These are phyloP conservation scores for Aplysina aerophoba DNA, from an alignment of 37 sponge, comb jelly and placozoan species.

Conservation along the genomic window DNA sequence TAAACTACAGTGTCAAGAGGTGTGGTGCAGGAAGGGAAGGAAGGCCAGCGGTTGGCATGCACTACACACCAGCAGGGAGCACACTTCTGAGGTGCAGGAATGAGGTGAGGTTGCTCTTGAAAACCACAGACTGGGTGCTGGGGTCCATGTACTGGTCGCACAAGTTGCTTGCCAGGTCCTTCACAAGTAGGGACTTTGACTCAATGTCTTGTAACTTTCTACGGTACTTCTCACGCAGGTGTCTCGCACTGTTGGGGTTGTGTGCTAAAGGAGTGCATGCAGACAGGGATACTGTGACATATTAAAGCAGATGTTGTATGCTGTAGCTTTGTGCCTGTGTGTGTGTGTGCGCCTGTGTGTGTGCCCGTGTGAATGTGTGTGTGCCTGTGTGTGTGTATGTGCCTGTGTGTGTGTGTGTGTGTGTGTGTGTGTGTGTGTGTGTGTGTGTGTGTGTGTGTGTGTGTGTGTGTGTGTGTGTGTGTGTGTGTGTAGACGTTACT, in stretches of 20 bases:
- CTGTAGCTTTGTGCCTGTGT: too few species aligned
- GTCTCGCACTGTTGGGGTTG: constrained; percentile 77
- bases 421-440: not conserved
- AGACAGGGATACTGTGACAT: not conserved
- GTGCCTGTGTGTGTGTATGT: too few species aligned
- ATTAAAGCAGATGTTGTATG: not conserved
- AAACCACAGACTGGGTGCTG: constrained; percentile 37
- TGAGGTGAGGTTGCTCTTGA: constrained; percentile 45
- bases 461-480: not conserved
- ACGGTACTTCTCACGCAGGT: constrained; percentile 85
- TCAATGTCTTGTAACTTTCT: constrained; percentile 81
- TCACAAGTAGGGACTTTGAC: constrained; percentile 81
- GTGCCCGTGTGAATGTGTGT: not conserved
- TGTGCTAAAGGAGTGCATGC: constrained; percentile 62
- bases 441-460: too few species aligned
- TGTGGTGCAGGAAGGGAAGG: too few species aligned
- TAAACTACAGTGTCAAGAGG: too few species aligned
- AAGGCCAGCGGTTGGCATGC: too few species aligned
- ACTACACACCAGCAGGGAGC: not conserved
- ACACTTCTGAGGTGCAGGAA: constrained; percentile 49
- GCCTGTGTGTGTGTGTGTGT: not conserved
- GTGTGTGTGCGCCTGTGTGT: too few species aligned
- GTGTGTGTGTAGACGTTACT: too few species aligned
- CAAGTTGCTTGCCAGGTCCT: constrained; percentile 79
- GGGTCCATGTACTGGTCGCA: constrained; percentile 65